A percentile compares a stretch with the other conserved stretches of the same genome.
Conservation (phyloP, 2,113 vertebrate species). For the Cheilinus undulatus region DNA sequence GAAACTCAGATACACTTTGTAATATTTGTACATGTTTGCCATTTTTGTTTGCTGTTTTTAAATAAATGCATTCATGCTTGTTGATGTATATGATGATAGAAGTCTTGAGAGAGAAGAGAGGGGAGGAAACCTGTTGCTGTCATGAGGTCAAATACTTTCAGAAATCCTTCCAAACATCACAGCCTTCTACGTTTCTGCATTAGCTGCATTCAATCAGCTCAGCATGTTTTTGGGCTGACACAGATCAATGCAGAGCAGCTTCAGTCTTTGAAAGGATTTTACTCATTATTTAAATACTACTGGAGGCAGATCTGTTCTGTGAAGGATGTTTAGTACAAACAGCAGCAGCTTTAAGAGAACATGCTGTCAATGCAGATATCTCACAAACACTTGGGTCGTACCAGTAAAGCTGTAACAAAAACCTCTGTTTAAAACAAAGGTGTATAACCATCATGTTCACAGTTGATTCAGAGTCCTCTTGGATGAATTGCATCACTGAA, state of each 20-base stretch:
- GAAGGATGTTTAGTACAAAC: slow-evolving; percentile 91
- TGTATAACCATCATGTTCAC: no score
- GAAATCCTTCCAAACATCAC: slow-evolving; percentile 57
- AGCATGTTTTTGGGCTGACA: slow-evolving; percentile 42
- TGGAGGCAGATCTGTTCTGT: slow-evolving; percentile 76
- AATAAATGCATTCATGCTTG: slow-evolving; percentile 99
- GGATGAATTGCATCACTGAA: slow-evolving; percentile 70
- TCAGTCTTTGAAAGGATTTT: slow-evolving; percentile 52
- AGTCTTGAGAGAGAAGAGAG: slow-evolving; percentile 82
- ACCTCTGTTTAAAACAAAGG: slow-evolving; percentile 4
- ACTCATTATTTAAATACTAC: slow-evolving; percentile 42
- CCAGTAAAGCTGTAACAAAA: slow-evolving; percentile 48
- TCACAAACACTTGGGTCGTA: slow-evolving; percentile 29
- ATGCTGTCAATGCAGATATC: slow-evolving; percentile 66
- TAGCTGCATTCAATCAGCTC: slow-evolving; percentile 16
- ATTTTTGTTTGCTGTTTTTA: slow-evolving; percentile 87
- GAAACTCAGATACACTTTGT: slow-evolving; percentile 83
- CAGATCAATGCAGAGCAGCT: slow-evolving; percentile 49
- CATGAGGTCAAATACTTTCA: slow-evolving; percentile 55
- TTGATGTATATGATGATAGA: slow-evolving; percentile 84
- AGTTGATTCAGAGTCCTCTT: no score
- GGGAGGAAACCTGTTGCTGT: slow-evolving; percentile 45
- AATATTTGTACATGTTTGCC: slow-evolving; percentile 75
- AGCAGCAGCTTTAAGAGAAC: slow-evolving; percentile 93
- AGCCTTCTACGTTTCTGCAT: slow-evolving; percentile 38